Percentiles rank a stretch among this genome's conserved stretches.
phyloP scores from a whole-genome alignment of 2,113 vertebrate genomes.

The Vicugna pacos region DNA sequence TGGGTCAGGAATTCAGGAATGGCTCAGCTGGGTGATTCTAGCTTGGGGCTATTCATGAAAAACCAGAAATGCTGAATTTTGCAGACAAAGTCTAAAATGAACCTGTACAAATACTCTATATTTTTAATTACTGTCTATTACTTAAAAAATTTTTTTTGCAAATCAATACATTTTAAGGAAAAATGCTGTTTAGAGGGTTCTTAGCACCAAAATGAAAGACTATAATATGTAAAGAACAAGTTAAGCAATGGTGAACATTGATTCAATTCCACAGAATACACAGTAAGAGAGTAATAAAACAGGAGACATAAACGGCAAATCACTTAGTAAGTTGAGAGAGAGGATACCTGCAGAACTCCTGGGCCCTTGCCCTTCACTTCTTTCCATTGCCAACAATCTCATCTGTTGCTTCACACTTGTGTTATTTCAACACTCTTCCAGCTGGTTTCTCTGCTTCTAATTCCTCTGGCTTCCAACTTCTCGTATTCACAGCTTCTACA shows the following conservation, averaged over 20 bases:
- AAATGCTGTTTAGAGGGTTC: not conserved
- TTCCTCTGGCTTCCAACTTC: conserved; percentile 52
- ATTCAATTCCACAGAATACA: not conserved
- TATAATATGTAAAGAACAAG: not conserved
- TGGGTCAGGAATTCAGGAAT: not conserved
- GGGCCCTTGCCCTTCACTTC: not conserved
- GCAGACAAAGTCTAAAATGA: not conserved
- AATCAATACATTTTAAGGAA: not conserved
- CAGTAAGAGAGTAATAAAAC: conserved; percentile 8
- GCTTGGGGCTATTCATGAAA: not conserved
- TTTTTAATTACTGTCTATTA: not conserved
- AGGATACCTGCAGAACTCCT: not conserved
- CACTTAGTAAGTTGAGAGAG: not conserved
- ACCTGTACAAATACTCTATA: not conserved
- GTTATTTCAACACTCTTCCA: conserved; percentile 45
- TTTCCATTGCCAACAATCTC: conserved; percentile 35
- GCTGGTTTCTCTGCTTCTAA: conserved; percentile 61
- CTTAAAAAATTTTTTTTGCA: not conserved
- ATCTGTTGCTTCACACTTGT: conserved; percentile 48
- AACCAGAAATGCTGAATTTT: conserved; percentile 11
- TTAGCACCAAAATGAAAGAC: conserved; percentile 8
- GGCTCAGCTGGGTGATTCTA: not conserved
- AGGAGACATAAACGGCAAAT: conserved; percentile 12
- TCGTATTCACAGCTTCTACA: conserved; percentile 1
- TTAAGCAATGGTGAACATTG: conserved; percentile 21